These are phyloP conservation scores for Drosophila koepferae DNA, from an alignment of 2,888 invertebrate genomes.

Conservation along the genomic window DNA sequence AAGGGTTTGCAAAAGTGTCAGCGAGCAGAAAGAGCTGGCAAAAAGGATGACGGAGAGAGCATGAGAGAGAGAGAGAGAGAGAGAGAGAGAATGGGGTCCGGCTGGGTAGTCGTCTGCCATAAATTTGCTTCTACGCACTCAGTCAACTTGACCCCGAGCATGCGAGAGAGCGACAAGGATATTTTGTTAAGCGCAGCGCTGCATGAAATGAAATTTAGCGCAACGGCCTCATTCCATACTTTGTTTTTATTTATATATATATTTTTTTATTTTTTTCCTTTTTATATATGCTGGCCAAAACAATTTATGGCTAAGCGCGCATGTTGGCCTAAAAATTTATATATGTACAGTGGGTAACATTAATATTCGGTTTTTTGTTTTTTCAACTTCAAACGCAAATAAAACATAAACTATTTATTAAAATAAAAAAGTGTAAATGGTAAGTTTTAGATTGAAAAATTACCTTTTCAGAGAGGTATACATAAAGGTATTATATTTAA, in stretches of 20 bases:
- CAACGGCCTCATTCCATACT: conserved; percentile 52
- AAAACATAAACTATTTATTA: too few species aligned
- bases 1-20: conserved; percentile 10
- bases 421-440: too few species aligned
- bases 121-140: conserved; percentile 62
- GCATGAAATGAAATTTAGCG: conserved; percentile 76
- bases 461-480: too few species aligned
- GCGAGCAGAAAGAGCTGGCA: neutral
- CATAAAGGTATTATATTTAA: too few species aligned
- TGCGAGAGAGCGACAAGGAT: conserved; percentile 26
- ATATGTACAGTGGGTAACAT: too few species aligned
- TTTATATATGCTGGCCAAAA: conserved; percentile 49
- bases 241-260: conserved; percentile 27
- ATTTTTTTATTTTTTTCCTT: conserved; percentile 3
- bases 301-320: conserved; percentile 77
- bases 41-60: neutral
- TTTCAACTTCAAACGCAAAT: too few species aligned
- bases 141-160: conserved; percentile 70
- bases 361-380: too few species aligned
- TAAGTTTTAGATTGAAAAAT: too few species aligned
- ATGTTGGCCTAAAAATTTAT: conserved; percentile 67
- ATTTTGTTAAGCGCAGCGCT: conserved; percentile 59
- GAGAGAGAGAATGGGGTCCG: neutral
- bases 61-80: neutral
- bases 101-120: conserved; percentile 38